Percentiles rank a stretch among this genome's conserved stretches.
Evolutionary conservation across 2,888 invertebrate genomes (phyloP).

Genomic region (Stenichneumon culpator): DNA sequence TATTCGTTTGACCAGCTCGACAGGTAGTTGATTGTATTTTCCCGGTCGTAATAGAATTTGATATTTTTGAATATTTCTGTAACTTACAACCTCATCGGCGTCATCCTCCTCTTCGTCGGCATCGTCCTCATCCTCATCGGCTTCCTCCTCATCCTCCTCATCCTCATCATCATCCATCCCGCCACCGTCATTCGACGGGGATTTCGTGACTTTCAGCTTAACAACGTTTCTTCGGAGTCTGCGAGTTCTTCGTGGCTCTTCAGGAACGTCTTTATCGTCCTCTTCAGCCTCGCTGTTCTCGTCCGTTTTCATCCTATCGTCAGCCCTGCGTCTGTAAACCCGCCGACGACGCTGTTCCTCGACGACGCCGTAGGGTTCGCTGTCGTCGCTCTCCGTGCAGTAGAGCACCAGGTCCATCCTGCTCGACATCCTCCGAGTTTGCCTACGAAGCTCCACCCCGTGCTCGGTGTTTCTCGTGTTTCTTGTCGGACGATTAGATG

Average conservation of each 20-base stretch:
- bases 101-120: conserved; percentile 52
- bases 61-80: no score
- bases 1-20: no score
- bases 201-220: conserved; percentile 84
- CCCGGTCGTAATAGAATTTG: no score
- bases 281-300: conserved; percentile 82
- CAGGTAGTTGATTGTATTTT: no score
- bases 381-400: conserved; percentile 88
- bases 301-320: conserved; percentile 82
- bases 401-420: conserved; percentile 88
- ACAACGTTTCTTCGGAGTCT: conserved; percentile 83
- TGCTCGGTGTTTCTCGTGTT: conserved; percentile 82
- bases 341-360: conserved; percentile 81
- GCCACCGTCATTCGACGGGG: conserved; percentile 64
- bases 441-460: conserved; percentile 79
- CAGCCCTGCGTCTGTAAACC: conserved; percentile 81
- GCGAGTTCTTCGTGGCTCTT: conserved; percentile 83
- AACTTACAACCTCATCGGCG: conserved; percentile 28
- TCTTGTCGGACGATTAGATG: conserved; percentile 84
- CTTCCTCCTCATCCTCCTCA: conserved; percentile 60
- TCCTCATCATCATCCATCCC: conserved; percentile 69
- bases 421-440: conserved; percentile 87
- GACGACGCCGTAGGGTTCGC: conserved; percentile 86
- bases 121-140: conserved; percentile 45
- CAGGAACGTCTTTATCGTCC: conserved; percentile 77